These are phyloP conservation scores for Uromys caudimaculatus DNA, from an alignment of 2,797 vertebrate genomes.

Conservation along the genomic window DNA sequence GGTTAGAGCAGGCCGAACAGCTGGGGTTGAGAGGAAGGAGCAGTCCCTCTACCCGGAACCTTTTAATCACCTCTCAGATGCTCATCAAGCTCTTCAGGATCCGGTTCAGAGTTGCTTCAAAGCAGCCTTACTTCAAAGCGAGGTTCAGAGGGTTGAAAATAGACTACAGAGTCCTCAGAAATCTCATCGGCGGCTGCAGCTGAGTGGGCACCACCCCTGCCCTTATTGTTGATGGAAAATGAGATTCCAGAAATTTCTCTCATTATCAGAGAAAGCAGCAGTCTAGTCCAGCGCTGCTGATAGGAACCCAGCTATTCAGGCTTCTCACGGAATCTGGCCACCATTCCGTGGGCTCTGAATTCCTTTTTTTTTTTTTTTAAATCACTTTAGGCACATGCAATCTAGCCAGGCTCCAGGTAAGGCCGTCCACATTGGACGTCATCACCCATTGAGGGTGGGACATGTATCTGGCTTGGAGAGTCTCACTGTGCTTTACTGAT, in stretches of 20 bases:
- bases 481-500: neutral
- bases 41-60: neutral
- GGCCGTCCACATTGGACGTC: neutral
- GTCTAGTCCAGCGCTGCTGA: neutral
- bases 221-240: neutral
- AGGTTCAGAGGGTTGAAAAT: conserved; percentile 73
- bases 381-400: neutral
- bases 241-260: fast-evolving
- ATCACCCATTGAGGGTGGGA: neutral
- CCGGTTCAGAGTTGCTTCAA: conserved; percentile 61
- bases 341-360: neutral
- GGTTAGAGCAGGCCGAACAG: neutral
- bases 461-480: neutral
- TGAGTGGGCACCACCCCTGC: neutral
- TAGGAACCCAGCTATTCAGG: neutral
- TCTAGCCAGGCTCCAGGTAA: neutral
- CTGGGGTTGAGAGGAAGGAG: neutral
- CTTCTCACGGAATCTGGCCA: neutral
- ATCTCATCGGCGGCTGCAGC: neutral
- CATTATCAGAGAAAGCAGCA: neutral
- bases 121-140: conserved; percentile 57
- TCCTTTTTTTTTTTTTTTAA: neutral
- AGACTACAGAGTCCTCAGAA: conserved; percentile 58
- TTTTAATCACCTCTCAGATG: conserved; percentile 16
- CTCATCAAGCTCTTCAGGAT: conserved; percentile 41